phyloP scores from a whole-genome alignment of 2,888 invertebrate species.

The Plagodis pulveraria region DNA sequence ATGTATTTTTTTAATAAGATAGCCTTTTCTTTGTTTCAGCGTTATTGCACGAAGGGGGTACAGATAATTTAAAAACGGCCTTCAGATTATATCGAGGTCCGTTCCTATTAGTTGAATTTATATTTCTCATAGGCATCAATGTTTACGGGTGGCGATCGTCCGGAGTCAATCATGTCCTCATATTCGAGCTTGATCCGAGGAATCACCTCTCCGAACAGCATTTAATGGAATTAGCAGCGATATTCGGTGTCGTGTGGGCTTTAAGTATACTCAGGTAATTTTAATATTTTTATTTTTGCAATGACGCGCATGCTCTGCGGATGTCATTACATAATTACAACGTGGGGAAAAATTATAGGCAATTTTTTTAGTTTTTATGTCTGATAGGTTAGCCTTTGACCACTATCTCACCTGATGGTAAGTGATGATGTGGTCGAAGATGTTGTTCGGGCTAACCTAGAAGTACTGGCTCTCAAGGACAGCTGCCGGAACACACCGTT shows the following conservation, averaged over 20 bases:
- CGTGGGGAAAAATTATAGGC: too few relatives aligned
- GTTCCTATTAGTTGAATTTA: conserved; percentile 95
- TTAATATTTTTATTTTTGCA: too few relatives aligned
- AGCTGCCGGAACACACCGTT: too few relatives aligned
- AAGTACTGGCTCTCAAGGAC: too few relatives aligned
- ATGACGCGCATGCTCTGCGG: too few relatives aligned
- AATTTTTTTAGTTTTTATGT: too few relatives aligned
- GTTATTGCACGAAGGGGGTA: conserved; percentile 89
- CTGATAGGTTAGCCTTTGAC: too few relatives aligned
- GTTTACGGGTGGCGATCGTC: conserved; percentile 99
- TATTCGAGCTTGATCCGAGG: conserved; percentile 98
- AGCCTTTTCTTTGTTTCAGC: conserved; percentile 72
- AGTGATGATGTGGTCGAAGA: too few relatives aligned
- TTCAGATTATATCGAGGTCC: conserved; percentile 97
- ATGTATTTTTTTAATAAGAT: background rate
- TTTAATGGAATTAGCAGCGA: conserved; percentile 96
- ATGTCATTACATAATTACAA: too few relatives aligned
- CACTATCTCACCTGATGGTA: too few relatives aligned
- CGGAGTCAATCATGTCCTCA: conserved; percentile 98
- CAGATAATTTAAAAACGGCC: conserved; percentile 92
- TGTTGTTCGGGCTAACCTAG: too few relatives aligned
- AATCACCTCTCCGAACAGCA: conserved; percentile 97
- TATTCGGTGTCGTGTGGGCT: conserved; percentile 98
- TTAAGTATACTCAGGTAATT: conserved; percentile 88
- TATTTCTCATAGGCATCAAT: conserved; percentile 97